A percentile compares a stretch with the other conserved stretches of the same genome.
Conservation (phyloP, 2,888 invertebrate species). For the Allacma fusca region DNA sequence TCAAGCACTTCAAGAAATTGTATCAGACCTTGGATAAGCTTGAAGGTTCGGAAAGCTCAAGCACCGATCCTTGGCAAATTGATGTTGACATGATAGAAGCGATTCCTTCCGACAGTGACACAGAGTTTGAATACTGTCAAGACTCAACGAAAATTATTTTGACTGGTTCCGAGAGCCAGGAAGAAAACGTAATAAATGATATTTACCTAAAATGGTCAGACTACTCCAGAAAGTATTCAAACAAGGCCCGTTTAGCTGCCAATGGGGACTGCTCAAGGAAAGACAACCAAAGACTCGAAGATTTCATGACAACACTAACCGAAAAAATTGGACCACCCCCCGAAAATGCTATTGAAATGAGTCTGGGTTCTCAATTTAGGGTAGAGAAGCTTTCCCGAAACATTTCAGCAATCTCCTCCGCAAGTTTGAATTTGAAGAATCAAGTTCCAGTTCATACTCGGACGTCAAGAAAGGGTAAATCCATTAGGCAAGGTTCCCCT, state of each 20-base stretch:
- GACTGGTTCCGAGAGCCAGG: background rate
- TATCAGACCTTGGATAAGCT: slow-evolving; percentile 43
- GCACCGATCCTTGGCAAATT: too few species aligned
- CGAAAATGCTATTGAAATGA: background rate
- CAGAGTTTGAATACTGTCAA: background rate
- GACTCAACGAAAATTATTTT: background rate
- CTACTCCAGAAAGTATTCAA: background rate
- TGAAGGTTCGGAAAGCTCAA: background rate
- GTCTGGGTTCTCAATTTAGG: background rate
- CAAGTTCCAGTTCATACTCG: too few species aligned
- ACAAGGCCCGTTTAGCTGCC: too few species aligned
- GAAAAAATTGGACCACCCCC: background rate
- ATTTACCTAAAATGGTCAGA: slow-evolving; percentile 11
- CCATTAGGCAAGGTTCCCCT: too few species aligned
- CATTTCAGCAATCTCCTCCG: background rate
- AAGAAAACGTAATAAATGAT: slow-evolving; percentile 10
- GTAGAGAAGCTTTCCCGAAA: slow-evolving; percentile 17
- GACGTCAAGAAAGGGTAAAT: too few species aligned
- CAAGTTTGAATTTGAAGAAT: too few species aligned
- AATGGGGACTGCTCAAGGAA: too few species aligned
- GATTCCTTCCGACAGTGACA: too few species aligned
- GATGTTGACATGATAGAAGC: too few species aligned
- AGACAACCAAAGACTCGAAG: background rate
- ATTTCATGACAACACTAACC: background rate
- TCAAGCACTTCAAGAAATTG: slow-evolving; percentile 47